Evolutionary conservation across 2,113 vertebrate species (phyloP).

Genomic region (Cyprinodon tularosa): DNA sequence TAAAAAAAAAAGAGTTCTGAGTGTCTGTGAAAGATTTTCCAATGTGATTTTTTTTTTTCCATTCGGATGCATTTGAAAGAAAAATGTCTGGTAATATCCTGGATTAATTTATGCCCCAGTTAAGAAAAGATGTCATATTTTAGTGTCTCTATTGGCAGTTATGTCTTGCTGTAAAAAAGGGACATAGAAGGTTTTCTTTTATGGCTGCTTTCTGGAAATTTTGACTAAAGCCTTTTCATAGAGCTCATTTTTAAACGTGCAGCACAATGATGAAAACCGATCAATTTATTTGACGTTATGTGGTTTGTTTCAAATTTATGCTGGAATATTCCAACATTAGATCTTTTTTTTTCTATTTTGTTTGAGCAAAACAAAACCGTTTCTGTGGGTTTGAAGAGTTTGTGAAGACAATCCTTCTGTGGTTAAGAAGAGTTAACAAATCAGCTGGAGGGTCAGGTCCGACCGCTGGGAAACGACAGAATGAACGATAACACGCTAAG

Average conservation of each 20-base stretch:
- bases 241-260: not conserved
- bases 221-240: not conserved
- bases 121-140: not conserved
- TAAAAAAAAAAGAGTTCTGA: not conserved
- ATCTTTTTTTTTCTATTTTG: not conserved
- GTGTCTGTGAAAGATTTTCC: not conserved
- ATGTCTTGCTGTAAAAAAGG: not conserved
- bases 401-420: conserved; percentile 9
- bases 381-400: conserved; percentile 5
- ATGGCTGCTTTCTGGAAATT: not conserved
- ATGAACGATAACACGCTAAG: conserved; percentile 4
- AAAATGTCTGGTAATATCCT: not conserved
- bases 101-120: not conserved
- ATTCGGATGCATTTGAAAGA: not conserved
- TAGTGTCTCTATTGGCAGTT: not conserved
- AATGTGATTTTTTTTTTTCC: not conserved
- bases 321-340: not conserved
- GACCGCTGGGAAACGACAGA: conserved; percentile 6
- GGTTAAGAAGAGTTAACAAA: conserved; percentile 24
- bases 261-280: conserved; percentile 2
- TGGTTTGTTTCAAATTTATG: not conserved
- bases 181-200: not conserved
- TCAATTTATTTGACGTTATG: conserved; percentile 11
- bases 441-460: conserved; percentile 12
- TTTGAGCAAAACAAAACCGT: not conserved